These are phyloP conservation scores for Myripristis murdjan DNA, from an alignment of 2,797 vertebrate genomes.

Conservation along the genomic window DNA sequence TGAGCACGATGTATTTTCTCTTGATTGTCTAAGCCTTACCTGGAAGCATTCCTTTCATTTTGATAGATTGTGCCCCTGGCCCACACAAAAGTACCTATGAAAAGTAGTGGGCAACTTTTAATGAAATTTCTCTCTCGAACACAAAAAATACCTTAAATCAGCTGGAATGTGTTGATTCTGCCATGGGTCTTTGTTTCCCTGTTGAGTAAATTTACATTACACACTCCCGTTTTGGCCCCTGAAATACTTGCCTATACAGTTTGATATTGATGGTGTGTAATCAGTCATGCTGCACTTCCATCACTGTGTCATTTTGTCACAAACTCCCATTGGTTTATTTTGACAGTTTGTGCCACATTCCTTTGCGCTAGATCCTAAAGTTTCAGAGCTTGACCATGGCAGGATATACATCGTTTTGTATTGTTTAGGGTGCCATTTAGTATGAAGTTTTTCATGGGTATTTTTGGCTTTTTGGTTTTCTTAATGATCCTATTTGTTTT, in stretches of 20 bases:
- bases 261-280: conserved; percentile 66
- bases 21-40: conserved; percentile 59
- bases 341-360: conserved; percentile 40
- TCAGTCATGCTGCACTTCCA: conserved; percentile 46
- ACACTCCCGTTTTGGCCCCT: conserved; percentile 12
- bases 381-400: conserved; percentile 43
- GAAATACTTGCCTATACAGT: conserved; percentile 22
- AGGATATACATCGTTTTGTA: conserved; percentile 30
- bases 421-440: conserved; percentile 65
- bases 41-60: conserved; percentile 75
- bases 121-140: conserved; percentile 37
- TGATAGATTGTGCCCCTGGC: conserved; percentile 20
- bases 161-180: conserved; percentile 42
- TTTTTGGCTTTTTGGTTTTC: conserved; percentile 60
- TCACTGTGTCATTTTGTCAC: conserved; percentile 55
- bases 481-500: conserved; percentile 68
- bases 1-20: conserved; percentile 42
- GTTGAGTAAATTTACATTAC: conserved; percentile 53
- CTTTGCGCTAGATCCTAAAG: conserved; percentile 10
- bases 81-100: conserved; percentile 42
- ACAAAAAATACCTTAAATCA: conserved; percentile 49
- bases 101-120: conserved; percentile 37
- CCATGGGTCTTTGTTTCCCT: conserved; percentile 21
- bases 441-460: conserved; percentile 57
- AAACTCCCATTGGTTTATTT: conserved; percentile 53